A percentile compares a stretch with the other conserved stretches of the same genome.
Evolutionary conservation across 2,797 vertebrate genomes (phyloP).

Genomic region (Tragopan temminckii): DNA sequence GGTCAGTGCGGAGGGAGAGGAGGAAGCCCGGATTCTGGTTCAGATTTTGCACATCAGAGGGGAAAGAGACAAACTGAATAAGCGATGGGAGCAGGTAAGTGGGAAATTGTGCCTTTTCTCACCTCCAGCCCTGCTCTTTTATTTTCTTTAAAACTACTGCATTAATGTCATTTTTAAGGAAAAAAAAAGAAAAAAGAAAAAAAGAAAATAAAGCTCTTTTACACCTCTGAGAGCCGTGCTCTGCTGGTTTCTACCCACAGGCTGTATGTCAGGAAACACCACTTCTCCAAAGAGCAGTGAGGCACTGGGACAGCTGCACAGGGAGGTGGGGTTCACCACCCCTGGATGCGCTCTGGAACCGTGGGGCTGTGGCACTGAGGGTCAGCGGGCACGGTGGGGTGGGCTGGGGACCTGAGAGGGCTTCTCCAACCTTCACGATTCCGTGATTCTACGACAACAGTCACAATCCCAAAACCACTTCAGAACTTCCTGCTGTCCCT

Average conservation of each 20-base stretch:
- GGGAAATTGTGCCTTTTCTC: slow-evolving; percentile 30
- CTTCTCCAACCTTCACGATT: too few species aligned
- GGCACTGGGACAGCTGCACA: too few species aligned
- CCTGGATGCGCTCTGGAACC: too few species aligned
- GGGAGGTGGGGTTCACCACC: too few species aligned
- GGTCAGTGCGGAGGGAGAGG: slow-evolving; percentile 30
- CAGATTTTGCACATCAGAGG: not conserved
- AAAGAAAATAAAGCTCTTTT: not conserved
- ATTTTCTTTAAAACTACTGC: not conserved
- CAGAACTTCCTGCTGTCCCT: not conserved
- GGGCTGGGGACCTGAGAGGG: too few species aligned
- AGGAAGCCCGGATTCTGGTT: not conserved
- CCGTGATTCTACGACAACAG: not conserved
- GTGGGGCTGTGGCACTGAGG: too few species aligned
- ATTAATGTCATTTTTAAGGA: not conserved
- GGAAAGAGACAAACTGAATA: not conserved
- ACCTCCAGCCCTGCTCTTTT: slow-evolving; percentile 12
- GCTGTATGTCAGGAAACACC: too few species aligned
- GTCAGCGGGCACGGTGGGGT: too few species aligned
- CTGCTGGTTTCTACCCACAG: not conserved
- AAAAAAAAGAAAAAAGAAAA: not conserved
- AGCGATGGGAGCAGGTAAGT: not conserved
- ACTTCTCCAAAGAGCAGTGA: too few species aligned
- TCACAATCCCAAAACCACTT: not conserved
- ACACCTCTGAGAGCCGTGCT: not conserved